A percentile compares a stretch with the other conserved stretches of the same genome.
Evolutionary conservation across 2,888 invertebrate species (phyloP).

Genomic region (Tipula lateralis): DNA sequence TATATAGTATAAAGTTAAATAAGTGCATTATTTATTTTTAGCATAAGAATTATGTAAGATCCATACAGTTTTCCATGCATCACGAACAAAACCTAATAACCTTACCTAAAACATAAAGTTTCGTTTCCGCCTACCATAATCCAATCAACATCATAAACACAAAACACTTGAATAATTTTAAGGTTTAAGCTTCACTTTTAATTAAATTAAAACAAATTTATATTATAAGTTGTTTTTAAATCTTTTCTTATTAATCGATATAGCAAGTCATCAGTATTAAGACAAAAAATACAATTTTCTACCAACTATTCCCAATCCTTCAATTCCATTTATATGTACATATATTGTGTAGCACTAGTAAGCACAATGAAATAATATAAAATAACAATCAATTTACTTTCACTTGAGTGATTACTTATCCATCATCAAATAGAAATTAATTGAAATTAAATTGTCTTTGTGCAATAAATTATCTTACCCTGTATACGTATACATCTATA

Average conservation of each 20-base stretch:
- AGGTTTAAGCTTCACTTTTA: conserved; percentile 1
- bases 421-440: background rate
- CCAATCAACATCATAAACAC: background rate
- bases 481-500: background rate
- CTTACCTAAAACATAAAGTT: background rate
- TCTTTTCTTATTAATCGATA: background rate
- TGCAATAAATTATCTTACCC: background rate
- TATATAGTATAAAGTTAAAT: too few relatives aligned
- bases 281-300: background rate
- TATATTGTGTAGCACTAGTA: background rate
- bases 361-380: background rate
- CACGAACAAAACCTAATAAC: background rate
- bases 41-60: too few relatives aligned
- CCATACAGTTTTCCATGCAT: background rate
- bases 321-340: background rate
- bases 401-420: background rate
- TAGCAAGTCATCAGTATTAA: background rate
- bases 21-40: too few relatives aligned
- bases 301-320: background rate
- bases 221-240: background rate
- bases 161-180: background rate
- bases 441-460: background rate
- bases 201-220: background rate
- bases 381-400: background rate
- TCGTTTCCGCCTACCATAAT: background rate